Percentiles rank a stretch among this genome's conserved stretches.
Evolutionary conservation across 1,140 invertebrate species (phyloP).

Genomic region (Microplitis mediator): DNA sequence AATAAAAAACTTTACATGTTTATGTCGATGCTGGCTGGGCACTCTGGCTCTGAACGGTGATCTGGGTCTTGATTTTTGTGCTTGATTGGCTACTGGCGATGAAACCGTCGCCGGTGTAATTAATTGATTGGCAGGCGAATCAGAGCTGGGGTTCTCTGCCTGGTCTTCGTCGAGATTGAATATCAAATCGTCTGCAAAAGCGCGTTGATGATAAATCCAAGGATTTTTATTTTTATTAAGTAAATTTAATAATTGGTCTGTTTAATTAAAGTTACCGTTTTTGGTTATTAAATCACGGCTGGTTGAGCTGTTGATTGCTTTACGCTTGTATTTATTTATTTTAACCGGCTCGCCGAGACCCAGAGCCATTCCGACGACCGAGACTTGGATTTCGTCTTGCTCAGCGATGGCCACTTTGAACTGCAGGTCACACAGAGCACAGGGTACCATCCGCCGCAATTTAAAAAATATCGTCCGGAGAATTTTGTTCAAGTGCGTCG

Average conservation of each 20-base stretch:
- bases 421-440: slow-evolving; percentile 77
- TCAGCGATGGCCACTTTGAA: slow-evolving; percentile 84
- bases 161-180: slow-evolving; percentile 76
- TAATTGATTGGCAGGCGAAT: slow-evolving; percentile 16
- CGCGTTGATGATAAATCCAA: too few species aligned
- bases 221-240: background rate
- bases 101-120: slow-evolving; percentile 29
- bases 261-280: slow-evolving; percentile 36
- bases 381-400: slow-evolving; percentile 88
- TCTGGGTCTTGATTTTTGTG: slow-evolving; percentile 46
- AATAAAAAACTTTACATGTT: slow-evolving; percentile 47
- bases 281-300: slow-evolving; percentile 57
- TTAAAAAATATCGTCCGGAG: slow-evolving; percentile 85
- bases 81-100: slow-evolving; percentile 20
- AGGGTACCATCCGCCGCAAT: slow-evolving; percentile 81
- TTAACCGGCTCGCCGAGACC: slow-evolving; percentile 69
- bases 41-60: slow-evolving; percentile 51
- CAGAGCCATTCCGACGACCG: slow-evolving; percentile 76
- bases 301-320: slow-evolving; percentile 42
- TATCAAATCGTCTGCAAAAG: slow-evolving; percentile 64
- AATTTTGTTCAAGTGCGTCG: slow-evolving; percentile 69
- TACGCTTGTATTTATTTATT: slow-evolving; percentile 55
- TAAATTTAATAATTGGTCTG: background rate
- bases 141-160: slow-evolving; percentile 35
- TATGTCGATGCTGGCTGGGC: slow-evolving; percentile 45